Evolutionary conservation across 2,888 invertebrate genomes (phyloP).

Genomic region (Drosophila trichaetosa): DNA sequence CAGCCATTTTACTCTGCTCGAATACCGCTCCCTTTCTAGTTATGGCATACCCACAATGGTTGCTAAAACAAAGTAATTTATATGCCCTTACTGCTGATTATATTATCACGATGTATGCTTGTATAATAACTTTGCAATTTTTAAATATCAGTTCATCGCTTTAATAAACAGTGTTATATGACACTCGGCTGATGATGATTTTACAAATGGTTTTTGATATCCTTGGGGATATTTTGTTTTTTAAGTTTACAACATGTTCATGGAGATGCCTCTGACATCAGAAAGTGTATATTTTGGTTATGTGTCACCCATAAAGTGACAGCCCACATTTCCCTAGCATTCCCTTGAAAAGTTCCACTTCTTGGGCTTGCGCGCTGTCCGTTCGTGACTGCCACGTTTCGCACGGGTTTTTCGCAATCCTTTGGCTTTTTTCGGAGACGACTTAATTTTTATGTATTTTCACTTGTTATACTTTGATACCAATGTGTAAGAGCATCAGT

Average conservation of each 20-base stretch:
- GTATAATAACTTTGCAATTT: neutral
- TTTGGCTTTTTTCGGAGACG: neutral
- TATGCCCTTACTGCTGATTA: slow-evolving; percentile 42
- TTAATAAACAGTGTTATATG: neutral
- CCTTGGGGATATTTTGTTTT: neutral
- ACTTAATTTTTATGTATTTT: neutral
- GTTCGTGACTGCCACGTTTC: neutral
- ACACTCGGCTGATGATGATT: neutral
- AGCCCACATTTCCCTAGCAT: neutral
- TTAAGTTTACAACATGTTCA: neutral
- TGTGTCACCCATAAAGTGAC: neutral
- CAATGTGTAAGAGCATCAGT: neutral
- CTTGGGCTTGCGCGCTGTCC: neutral
- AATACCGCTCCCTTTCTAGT: slow-evolving; percentile 21
- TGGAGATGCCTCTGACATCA: neutral
- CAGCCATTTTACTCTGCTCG: slow-evolving; percentile 60
- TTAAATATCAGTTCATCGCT: neutral
- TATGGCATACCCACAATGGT: slow-evolving; percentile 41
- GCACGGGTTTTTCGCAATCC: neutral
- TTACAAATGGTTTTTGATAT: neutral
- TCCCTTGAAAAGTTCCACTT: neutral
- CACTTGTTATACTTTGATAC: neutral
- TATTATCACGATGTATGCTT: neutral
- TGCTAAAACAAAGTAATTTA: slow-evolving; percentile 47
- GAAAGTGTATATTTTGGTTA: neutral